Base-by-base conservation (phyloP, 1,140 invertebrate genomes). In the Drosophila leontia region DNA sequence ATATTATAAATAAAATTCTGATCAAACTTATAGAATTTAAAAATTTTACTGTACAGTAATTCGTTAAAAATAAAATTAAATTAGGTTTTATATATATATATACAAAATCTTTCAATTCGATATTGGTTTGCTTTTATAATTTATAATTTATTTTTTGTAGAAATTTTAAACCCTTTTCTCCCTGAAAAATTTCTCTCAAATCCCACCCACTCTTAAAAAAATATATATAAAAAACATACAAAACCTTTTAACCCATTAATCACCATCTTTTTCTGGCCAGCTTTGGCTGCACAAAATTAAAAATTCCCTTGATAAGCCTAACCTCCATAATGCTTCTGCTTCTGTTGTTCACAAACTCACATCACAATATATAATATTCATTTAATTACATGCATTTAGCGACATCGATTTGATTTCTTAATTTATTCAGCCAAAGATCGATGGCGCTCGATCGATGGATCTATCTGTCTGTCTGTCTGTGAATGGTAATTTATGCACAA, bases 401-500 rank as follows among this genome's bases (percentile, higher is more conserved):
- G 74, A 60, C 55, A 69, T 55, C 51, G 71, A 75, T 68, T 77
- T 77, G 74, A 77, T 77, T 77, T 69, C 47, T 60, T 77, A 77
- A 77, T 77, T 77, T 77, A 77, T 77, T 32, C 75, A 59, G 9
- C 39, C 60, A 50, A 35, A 76, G 61, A 76, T 76, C 34, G 39
- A 68, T 75, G 71, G 72, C 51, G 50, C 35, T 64, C 59, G 17
- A 64, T 75, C 58, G 69, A 62, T 64, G 47, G 44, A 48, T 67
- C 37, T 19, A 12, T 48, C 47, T 48, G 45, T 42, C 35, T 51
- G 32, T 41, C 41, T 63, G 50, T 48, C 41, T 62, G 37, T 13
- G 58, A 34, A 62, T 65, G 29, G 69, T 85, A 81, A 86, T 85
- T 85, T 85, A 85, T 85, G 68, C 78, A 63, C 51, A 72, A 50